Base-by-base conservation (phyloP, 2,797 vertebrate species). In the Leptatherina wallacei region DNA sequence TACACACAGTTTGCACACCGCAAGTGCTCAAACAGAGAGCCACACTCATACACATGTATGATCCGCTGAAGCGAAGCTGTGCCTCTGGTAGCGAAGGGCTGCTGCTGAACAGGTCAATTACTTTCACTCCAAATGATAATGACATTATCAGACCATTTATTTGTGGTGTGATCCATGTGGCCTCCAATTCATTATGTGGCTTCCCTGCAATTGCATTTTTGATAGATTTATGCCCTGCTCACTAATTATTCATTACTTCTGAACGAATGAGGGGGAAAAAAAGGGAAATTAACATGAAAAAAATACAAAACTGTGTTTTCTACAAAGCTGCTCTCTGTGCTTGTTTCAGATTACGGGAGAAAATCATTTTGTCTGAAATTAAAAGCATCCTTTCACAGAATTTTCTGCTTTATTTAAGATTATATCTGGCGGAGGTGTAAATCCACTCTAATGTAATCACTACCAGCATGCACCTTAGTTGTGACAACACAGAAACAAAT, bases 141-240 rank as follows among this genome's bases (percentile, higher is more conserved):
- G 89, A 89, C 85, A 90, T 93, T 90, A 92, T 91, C 85, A 89
- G 81, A 86, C 63, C 86, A 81, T 92, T 93, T 91, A 91, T 92
- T 92, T 90, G 88, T 81, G 77, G 65, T 80, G 84, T 83, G 81
- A 92, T 92, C 88, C 84, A 78, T 65, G 86, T 80, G 88, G 83
- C 87, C 80, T 74, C 56, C 47, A 77, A 88, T 85, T 82, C 73
- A 91, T 92, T 90, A 87, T 72, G 75, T 57, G 62, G 75, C 85
- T 88, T 89, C 78, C 72, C 75, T 56, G 73, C 78, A 82, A 92
- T 88, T 87, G 83, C 85, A 86, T 92, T 88, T 89, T 81, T 79
- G 84, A 92, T 82, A 69, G 80, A 89, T 90, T 92, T 85, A 69
- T 85, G 81, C 75, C 40, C 69, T 42, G 67, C 58, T 81, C 73